Percentiles rank a stretch among this genome's conserved stretches.
These are phyloP conservation scores for Anagrus nilaparvatae DNA, from an alignment of 1,140 invertebrate species.

Conservation along the genomic window DNA sequence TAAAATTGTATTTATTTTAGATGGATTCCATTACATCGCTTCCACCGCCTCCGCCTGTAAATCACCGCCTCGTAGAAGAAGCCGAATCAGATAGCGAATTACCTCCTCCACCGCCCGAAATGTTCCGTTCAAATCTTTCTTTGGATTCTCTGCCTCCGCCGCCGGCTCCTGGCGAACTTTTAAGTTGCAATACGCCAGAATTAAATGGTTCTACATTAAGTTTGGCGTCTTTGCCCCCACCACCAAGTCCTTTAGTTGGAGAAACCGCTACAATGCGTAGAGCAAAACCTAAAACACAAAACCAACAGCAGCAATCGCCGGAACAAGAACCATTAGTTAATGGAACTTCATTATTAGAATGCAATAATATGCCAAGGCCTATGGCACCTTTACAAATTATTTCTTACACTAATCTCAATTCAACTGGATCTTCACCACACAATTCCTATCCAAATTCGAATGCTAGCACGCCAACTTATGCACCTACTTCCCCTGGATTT, in stretches of 20 bases:
- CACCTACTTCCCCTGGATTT: slow-evolving; percentile 27
- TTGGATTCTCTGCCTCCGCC: slow-evolving; percentile 67
- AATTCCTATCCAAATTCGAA: slow-evolving; percentile 30
- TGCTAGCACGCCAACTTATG: slow-evolving; percentile 27
- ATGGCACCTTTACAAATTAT: background rate
- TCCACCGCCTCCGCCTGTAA: slow-evolving; percentile 47
- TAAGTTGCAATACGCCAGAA: slow-evolving; percentile 46
- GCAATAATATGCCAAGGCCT: slow-evolving; percentile 8
- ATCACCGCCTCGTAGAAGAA: slow-evolving; percentile 37
- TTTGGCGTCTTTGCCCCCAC: slow-evolving; percentile 56
- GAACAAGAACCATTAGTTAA: slow-evolving; percentile 21
- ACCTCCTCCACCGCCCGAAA: slow-evolving; percentile 51
- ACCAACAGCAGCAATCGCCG: slow-evolving; percentile 24
- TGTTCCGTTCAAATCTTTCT: slow-evolving; percentile 65
- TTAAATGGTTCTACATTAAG: slow-evolving; percentile 58
- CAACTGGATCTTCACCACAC: slow-evolving; percentile 21
- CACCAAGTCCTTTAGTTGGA: slow-evolving; percentile 42
- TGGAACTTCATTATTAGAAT: slow-evolving; percentile 16
- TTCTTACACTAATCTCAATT: background rate
- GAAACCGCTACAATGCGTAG: slow-evolving; percentile 42
- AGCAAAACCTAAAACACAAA: slow-evolving; percentile 33
- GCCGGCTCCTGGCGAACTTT: slow-evolving; percentile 56
- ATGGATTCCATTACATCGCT: slow-evolving; percentile 47
- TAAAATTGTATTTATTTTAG: slow-evolving; percentile 17
- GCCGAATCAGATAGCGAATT: slow-evolving; percentile 33